These are phyloP conservation scores for Erinaceus europaeus DNA, from an alignment of 2,113 vertebrate species.

Conservation along the genomic window DNA sequence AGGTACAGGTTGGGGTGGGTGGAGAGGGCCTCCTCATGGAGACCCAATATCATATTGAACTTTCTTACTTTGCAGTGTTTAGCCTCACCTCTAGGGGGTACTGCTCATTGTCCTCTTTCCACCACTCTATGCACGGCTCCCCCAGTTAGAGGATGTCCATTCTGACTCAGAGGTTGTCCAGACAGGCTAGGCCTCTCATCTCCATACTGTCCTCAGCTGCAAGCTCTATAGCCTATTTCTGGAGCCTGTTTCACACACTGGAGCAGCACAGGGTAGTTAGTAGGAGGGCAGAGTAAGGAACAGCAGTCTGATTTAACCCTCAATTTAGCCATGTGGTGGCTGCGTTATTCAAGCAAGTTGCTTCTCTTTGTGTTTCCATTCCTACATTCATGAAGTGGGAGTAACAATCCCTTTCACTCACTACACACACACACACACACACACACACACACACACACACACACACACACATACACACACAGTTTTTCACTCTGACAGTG, in stretches of 20 bases:
- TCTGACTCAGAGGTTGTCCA: neutral
- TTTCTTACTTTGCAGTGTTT: neutral
- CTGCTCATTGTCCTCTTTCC: neutral
- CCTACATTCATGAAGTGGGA: accelerated
- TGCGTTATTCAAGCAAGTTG: accelerated
- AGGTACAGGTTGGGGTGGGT: slow-evolving; percentile 42
- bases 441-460: no score
- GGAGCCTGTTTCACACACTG: neutral
- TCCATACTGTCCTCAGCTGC: neutral
- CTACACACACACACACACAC: no score
- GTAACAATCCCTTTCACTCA: no score
- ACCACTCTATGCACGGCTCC: no score
- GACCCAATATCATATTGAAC: slow-evolving; percentile 43
- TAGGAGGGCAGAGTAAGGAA: neutral
- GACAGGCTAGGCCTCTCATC: no score
- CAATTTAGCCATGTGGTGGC: neutral
- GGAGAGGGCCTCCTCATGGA: neutral
- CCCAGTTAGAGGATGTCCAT: no score
- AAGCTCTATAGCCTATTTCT: neutral
- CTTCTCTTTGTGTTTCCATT: accelerated
- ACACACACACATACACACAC: no score
- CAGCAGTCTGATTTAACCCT: no score
- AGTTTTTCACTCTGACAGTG: neutral
- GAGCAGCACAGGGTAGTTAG: accelerated
- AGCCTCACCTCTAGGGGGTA: neutral